phyloP scores from a whole-genome alignment of 2,888 invertebrate genomes.

The Ichneumoninae sp. region DNA sequence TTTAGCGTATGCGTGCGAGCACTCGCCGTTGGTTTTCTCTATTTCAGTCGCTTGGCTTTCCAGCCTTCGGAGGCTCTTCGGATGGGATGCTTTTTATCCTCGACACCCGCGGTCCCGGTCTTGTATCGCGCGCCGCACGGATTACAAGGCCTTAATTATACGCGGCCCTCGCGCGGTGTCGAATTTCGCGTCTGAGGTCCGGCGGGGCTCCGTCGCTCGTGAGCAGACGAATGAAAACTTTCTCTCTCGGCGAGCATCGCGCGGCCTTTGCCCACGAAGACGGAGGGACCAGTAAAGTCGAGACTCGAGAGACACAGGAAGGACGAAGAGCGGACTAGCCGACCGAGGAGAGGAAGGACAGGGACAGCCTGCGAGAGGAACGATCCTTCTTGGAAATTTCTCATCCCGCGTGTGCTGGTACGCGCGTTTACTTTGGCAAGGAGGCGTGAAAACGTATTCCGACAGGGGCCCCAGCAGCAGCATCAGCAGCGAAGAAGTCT shows the following conservation, averaged over 20 bases:
- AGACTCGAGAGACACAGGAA: conserved; percentile 40
- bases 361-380: conserved; percentile 32
- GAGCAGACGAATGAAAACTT: conserved; percentile 47
- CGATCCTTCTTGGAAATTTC: conserved; percentile 71
- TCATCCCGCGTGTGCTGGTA: conserved; percentile 52
- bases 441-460: conserved; percentile 74
- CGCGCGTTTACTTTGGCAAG: conserved; percentile 74
- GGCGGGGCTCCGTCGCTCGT: conserved; percentile 48
- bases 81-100: conserved; percentile 51
- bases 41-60: conserved; percentile 45
- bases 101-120: conserved; percentile 50
- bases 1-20: conserved; percentile 9
- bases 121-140: conserved; percentile 58
- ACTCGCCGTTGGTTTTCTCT: conserved; percentile 44
- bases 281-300: conserved; percentile 18
- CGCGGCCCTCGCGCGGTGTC: conserved; percentile 71
- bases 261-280: conserved; percentile 50
- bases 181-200: conserved; percentile 72
- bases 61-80: conserved; percentile 21
- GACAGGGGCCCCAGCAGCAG: conserved; percentile 61
- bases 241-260: conserved; percentile 30
- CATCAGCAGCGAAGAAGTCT: conserved; percentile 57
- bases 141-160: conserved; percentile 75
- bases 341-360: neutral
- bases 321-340: conserved; percentile 31